A percentile compares a stretch with the other conserved stretches of the same genome.
Conservation (phyloP, 2,113 vertebrate species). For the Carassius gibelio region DNA sequence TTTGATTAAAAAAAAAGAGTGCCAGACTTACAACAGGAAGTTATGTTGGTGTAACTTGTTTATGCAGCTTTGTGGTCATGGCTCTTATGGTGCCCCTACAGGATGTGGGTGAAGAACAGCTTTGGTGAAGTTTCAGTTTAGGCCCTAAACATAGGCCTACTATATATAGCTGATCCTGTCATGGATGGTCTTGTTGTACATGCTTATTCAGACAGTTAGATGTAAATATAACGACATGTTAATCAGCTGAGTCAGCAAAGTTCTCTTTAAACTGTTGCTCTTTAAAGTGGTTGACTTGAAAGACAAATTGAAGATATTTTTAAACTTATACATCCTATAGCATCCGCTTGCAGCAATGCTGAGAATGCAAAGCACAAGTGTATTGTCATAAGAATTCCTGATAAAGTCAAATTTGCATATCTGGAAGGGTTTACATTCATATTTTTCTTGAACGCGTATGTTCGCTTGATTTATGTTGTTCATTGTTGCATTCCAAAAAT, state of each 20-base stretch:
- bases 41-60: slow-evolving; percentile 16
- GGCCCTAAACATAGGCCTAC: background rate
- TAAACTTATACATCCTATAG: background rate
- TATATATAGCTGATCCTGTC: background rate
- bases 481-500: background rate
- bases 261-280: background rate
- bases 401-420: background rate
- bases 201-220: background rate
- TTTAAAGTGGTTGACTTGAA: background rate
- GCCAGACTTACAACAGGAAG: slow-evolving; percentile 24
- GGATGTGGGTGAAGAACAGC: slow-evolving; percentile 19
- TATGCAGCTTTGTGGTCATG: slow-evolving; percentile 14
- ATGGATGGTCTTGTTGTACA: background rate
- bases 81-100: slow-evolving; percentile 23
- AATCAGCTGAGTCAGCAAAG: background rate
- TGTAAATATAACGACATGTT: background rate
- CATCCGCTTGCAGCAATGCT: background rate
- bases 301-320: too few relatives aligned
- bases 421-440: background rate
- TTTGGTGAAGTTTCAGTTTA: background rate
- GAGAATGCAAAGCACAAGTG: background rate
- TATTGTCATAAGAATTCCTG: background rate
- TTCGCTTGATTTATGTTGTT: background rate
- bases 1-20: background rate
- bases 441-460: background rate